Percentiles rank a stretch among this genome's conserved stretches.
Conservation (phyloP, 1,140 invertebrate genomes). For the Uloborus diversus region DNA sequence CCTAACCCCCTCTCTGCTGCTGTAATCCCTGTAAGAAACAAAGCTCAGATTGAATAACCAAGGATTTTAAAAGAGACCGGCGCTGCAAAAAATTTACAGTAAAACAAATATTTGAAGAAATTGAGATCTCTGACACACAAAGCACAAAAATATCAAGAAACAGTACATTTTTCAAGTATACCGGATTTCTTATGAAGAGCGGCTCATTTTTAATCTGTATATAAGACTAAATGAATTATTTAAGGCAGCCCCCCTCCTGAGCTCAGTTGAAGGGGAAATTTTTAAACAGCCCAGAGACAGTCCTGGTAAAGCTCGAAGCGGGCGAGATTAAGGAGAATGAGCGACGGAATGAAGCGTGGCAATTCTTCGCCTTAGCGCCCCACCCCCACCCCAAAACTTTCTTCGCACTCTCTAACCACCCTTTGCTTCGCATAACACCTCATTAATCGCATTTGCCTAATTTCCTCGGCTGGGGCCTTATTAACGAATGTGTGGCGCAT, state of each 20-base stretch:
- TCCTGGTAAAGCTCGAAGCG: slow-evolving; percentile 15
- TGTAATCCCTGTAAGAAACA: too few relatives aligned
- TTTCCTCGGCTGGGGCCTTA: slow-evolving; percentile 49
- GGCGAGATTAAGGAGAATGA: not conserved
- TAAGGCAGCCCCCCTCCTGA: not conserved
- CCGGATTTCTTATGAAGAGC: too few relatives aligned
- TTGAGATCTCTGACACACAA: too few relatives aligned
- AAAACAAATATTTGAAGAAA: too few relatives aligned
- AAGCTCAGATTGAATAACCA: too few relatives aligned
- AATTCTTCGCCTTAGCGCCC: not conserved
- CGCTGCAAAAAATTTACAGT: too few relatives aligned
- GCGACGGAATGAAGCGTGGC: slow-evolving; percentile 40
- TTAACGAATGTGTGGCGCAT: slow-evolving; percentile 50
- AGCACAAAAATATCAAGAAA: too few relatives aligned
- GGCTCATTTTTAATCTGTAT: too few relatives aligned
- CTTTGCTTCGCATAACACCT: slow-evolving; percentile 44
- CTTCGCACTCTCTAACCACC: slow-evolving; percentile 15
- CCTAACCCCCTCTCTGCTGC: too few relatives aligned
- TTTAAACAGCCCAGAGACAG: slow-evolving; percentile 22
- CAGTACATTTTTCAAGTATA: too few relatives aligned
- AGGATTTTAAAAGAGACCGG: too few relatives aligned
- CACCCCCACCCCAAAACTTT: slow-evolving; percentile 27
- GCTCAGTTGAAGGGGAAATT: slow-evolving; percentile 13
- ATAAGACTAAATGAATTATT: not conserved
- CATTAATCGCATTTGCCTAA: slow-evolving; percentile 57